Base-by-base conservation (phyloP, 2,888 invertebrate species). In the Caenorhabditis zanzibari region DNA sequence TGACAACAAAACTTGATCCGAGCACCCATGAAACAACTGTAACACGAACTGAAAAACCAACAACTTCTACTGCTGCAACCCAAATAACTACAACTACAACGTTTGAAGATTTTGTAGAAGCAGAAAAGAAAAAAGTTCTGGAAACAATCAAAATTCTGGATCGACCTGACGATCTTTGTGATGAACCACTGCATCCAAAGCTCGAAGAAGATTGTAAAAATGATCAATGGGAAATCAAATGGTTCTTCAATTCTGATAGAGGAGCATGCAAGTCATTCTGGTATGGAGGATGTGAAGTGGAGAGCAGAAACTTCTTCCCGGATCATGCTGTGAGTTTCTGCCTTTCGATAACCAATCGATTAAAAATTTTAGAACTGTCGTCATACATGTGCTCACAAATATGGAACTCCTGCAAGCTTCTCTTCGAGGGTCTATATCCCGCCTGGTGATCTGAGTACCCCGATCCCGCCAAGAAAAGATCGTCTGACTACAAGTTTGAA, bases 271-370 rank as follows among this genome's bases (percentile, higher is more conserved):
- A 88, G 24, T 85, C 84, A 14, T 91, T 91, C 76, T 92, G 91
- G 90, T 91, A 90, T 44, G 91, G 90, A 44, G 91, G 91, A 24
- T 91, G 91, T 54, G 83, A 86, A 16, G 75, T 84, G 9, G 85
- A 84, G 19, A 69, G 83, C 5, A 69, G 80, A 19, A 88, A 88
- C 69, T 88, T 88, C 63, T 88, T 86, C 82, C 77, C 81, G 1
- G 74, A 85, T 77, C 75, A 77, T 24, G 82, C 79, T 69, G 88
- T 88, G 19, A 47, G 69, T 58, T 7, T 41, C 44, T 12, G 16
- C 32, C 24, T 49, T 2, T 2, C 2, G 0, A 38, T 5, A 38
- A 19, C 2, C 16, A 38, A 10, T 6, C 1, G 5, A 24, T 24
- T 3, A 1, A 3, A n/a, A 35, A 38, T 71, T 72, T 44, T 77